phyloP scores from a whole-genome alignment of 2,888 invertebrate species.

The Tromatobia lineatoria region DNA sequence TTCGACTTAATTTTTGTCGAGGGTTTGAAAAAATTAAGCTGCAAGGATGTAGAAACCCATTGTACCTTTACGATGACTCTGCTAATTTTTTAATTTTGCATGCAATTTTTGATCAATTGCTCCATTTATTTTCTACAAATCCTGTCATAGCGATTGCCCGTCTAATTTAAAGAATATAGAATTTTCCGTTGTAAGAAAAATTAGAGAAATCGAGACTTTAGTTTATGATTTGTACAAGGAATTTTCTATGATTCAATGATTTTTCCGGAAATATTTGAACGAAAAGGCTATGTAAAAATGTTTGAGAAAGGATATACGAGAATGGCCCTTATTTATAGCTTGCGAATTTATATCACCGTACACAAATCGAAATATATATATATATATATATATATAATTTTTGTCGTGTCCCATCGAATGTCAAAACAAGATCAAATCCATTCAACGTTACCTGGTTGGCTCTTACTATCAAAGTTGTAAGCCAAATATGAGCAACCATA shows the following conservation, averaged over 20 bases:
- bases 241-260: too few relatives aligned
- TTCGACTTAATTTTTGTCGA: background rate
- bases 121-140: background rate
- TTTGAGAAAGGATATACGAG: background rate
- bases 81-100: background rate
- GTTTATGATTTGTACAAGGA: too few relatives aligned
- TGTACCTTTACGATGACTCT: background rate
- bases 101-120: background rate
- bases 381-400: background rate
- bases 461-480: conserved; percentile 42
- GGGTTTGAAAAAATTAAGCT: background rate
- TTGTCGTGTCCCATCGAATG: background rate
- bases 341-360: background rate
- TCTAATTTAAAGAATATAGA: background rate
- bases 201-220: background rate
- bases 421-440: conserved; percentile 7
- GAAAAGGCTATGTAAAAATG: background rate
- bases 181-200: background rate
- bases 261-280: background rate
- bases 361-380: background rate
- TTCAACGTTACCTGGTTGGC: conserved; percentile 44
- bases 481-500: conserved; percentile 2
- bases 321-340: background rate
- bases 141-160: background rate
- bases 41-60: background rate